Evolutionary conservation across 2,888 invertebrate genomes (phyloP).

Genomic region (Stenodera caucasica): DNA sequence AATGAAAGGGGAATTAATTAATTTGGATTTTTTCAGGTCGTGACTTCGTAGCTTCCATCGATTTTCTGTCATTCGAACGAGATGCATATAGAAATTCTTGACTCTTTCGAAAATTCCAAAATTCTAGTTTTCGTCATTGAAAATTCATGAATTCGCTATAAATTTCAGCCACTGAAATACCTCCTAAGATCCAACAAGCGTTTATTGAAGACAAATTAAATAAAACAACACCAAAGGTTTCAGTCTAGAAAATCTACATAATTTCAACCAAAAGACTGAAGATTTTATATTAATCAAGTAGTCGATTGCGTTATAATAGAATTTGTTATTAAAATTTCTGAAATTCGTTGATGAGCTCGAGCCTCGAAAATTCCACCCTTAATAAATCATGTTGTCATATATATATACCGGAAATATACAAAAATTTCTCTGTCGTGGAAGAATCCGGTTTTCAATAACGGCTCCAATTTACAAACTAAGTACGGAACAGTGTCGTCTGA

Average conservation of each 20-base stretch:
- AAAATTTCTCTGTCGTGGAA: background rate
- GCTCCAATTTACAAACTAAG: background rate
- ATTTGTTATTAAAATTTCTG: too few relatives aligned
- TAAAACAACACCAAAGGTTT: background rate
- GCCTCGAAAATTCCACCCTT: background rate
- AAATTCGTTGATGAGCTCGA: background rate
- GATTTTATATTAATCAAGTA: background rate
- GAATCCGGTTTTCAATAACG: background rate
- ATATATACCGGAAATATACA: background rate
- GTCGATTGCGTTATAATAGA: too few relatives aligned
- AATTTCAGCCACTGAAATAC: conserved; percentile 14
- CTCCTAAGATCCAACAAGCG: conserved; percentile 5
- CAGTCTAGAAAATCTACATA: background rate
- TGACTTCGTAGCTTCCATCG: background rate
- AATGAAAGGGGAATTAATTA: background rate
- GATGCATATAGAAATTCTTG: too few relatives aligned
- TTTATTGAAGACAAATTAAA: conserved; percentile 13
- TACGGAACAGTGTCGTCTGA: background rate
- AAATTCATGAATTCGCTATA: conserved; percentile 19
- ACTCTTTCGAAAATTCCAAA: too few relatives aligned
- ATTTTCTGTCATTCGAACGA: too few relatives aligned
- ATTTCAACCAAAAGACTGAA: background rate
- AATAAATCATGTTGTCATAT: background rate
- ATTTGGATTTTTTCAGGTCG: background rate
- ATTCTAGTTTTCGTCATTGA: conserved; percentile 17